phyloP scores from a whole-genome alignment of 1,140 invertebrate species.

The Helicoverpa zea region DNA sequence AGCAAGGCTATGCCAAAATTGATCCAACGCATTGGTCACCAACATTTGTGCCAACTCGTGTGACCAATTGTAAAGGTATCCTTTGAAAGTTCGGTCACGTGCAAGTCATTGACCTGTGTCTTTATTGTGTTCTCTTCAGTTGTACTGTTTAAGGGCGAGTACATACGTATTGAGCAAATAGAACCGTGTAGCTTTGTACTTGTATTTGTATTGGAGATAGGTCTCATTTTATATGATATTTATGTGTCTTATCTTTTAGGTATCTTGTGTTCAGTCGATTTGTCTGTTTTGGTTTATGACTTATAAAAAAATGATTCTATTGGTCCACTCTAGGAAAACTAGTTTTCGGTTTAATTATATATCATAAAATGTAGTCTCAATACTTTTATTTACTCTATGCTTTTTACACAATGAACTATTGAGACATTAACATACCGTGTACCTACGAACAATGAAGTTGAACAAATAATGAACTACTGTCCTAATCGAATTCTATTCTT shows the following conservation, averaged over 20 bases:
- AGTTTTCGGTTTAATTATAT: too few relatives aligned
- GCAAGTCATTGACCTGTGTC: slow-evolving; percentile 10
- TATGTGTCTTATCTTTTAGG: too few relatives aligned
- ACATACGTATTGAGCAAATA: slow-evolving; percentile 1
- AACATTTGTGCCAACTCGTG: not conserved
- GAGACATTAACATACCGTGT: not conserved
- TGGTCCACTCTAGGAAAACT: too few relatives aligned
- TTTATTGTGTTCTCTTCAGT: slow-evolving; percentile 42
- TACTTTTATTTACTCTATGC: too few relatives aligned
- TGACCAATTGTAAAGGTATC: not conserved
- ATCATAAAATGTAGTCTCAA: too few relatives aligned
- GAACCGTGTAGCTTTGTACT: not conserved
- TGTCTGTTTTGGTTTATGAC: too few relatives aligned
- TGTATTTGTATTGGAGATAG: not conserved
- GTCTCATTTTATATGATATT: not conserved
- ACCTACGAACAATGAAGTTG: not conserved
- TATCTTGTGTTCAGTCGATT: too few relatives aligned
- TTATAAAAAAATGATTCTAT: too few relatives aligned
- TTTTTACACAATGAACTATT: not conserved
- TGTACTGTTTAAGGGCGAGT: slow-evolving; percentile 12
- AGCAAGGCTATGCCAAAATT: too few relatives aligned
- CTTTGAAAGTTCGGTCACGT: not conserved
- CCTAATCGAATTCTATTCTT: not conserved
- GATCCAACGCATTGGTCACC: not conserved
- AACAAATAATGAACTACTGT: slow-evolving; percentile 2